Base-by-base conservation (phyloP, 2,797 vertebrate species). In the Macropus fuliginosus region DNA sequence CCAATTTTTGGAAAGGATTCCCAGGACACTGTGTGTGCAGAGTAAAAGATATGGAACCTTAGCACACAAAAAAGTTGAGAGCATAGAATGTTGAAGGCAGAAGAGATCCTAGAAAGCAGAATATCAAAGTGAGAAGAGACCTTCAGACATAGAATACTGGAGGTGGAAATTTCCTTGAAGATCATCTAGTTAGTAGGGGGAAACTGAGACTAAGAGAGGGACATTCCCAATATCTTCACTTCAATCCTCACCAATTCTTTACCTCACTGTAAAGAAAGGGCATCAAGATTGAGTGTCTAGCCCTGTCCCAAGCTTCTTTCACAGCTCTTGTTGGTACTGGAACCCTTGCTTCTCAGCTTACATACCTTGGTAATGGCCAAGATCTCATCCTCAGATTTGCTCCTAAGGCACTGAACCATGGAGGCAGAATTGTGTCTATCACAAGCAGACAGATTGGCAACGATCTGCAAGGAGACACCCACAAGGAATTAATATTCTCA, bases 381-480 rank as follows among this genome's bases (percentile, higher is more conserved):
- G 1, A 98, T 94, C n/a, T 98, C 98, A 50, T 98, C 97, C 91
- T 98, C 97, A 14, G 97, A 97, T 97, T 97, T 98, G 50, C 1
- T 96, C 94, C 90, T 94, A 62, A 98, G 91, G 95, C 98, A 98
- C 56, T 91, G 40, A 31, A 98, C 97, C 62, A 97, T 92, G 59
- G 97, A 56, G 91, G 94, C 95, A 24, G 98, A 98, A 59, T 94
- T 98, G 55, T 55, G 50, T 52, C 90, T 96, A 55, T 95, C 87
- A 94, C 98, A 98, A 96, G 59, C 97, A 91, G 94, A 92, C 46
- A 59, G 21, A 50, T 94, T 56, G 93, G 97, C 97, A 54, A 98
- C 55, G 10, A 11, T 55, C 98, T 99, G 96, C 46, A 97, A 97
- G 94, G 54, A 59, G 27, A 62, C 16, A 24, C 5, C 91, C 29